Conservation (phyloP, 2,113 vertebrate genomes). For the Pipra filicauda region DNA sequence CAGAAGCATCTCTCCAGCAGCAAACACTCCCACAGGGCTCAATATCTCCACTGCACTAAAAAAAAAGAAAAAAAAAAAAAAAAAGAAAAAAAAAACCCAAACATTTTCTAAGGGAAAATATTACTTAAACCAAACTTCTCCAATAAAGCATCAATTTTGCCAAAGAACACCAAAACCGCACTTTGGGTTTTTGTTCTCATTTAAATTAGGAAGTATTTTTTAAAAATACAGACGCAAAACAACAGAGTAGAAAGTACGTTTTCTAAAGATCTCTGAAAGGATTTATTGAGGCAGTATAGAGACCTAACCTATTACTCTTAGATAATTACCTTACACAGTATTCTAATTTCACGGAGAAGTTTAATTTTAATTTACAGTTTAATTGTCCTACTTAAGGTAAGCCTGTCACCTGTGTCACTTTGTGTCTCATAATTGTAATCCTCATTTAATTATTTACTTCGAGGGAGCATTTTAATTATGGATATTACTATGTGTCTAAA, state of each 20-base stretch:
- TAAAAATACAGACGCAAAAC: not conserved
- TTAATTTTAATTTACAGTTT: slow-evolving; percentile 44
- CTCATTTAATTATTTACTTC: slow-evolving; percentile 65
- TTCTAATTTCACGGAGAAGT: not conserved
- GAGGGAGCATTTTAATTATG: slow-evolving; percentile 43
- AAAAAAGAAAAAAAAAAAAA: no score
- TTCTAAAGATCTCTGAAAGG: not conserved
- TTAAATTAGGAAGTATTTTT: not conserved
- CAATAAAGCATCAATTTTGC: not conserved
- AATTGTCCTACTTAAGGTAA: slow-evolving; percentile 42
- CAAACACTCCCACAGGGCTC: not conserved
- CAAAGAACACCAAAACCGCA: not conserved
- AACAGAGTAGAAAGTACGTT: not conserved
- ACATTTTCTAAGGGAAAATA: not conserved
- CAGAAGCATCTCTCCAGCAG: not conserved
- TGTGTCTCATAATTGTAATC: slow-evolving; percentile 34
- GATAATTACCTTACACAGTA: not conserved
- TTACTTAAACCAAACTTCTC: not conserved
- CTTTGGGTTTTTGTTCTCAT: not conserved
- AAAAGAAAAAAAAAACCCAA: no score
- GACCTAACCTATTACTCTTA: slow-evolving; percentile 1
- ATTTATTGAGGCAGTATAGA: not conserved
- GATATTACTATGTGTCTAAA: not conserved
- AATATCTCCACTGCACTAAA: not conserved
- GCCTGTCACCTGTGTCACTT: slow-evolving; percentile 6